These are phyloP conservation scores for Stenolophus ochropezus DNA, from an alignment of 2,888 invertebrate genomes.

Conservation along the genomic window DNA sequence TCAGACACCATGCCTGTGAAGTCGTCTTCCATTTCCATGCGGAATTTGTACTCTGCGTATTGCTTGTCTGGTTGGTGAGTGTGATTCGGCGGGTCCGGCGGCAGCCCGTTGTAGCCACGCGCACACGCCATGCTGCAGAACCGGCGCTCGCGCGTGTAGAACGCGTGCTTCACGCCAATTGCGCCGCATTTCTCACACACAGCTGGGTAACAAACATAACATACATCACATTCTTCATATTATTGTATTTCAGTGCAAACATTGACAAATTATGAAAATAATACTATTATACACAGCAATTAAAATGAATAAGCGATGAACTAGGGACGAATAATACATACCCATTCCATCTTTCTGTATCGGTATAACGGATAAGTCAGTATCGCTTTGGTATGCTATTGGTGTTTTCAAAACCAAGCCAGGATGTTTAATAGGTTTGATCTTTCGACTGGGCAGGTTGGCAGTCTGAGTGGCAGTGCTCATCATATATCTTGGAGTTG, in stretches of 20 bases:
- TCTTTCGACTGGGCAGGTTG: conserved; percentile 77
- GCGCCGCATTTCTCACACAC: conserved; percentile 90
- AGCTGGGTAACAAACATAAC: conserved; percentile 73
- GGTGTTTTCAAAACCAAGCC: conserved; percentile 85
- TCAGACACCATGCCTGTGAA: conserved; percentile 70
- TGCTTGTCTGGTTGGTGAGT: conserved; percentile 64
- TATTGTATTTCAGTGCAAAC: conserved; percentile 55
- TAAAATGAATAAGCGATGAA: conserved; percentile 51
- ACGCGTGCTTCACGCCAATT: conserved; percentile 89
- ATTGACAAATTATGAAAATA: conserved; percentile 60
- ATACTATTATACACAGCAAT: conserved; percentile 58
- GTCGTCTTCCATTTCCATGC: conserved; percentile 71
- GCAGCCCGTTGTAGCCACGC: conserved; percentile 74
- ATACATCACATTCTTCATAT: background rate
- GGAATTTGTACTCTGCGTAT: conserved; percentile 71
- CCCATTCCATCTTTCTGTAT: conserved; percentile 93
- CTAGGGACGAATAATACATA: conserved; percentile 72
- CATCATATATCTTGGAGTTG: conserved; percentile 73
- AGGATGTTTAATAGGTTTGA: conserved; percentile 84
- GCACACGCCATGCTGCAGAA: conserved; percentile 90
- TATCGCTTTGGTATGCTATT: conserved; percentile 86
- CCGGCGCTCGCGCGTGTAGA: conserved; percentile 87
- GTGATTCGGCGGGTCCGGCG: conserved; percentile 69
- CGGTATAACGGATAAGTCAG: conserved; percentile 90
- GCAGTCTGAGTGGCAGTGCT: conserved; percentile 77